These are phyloP conservation scores for Varanus salvator DNA, from an alignment of 2,113 vertebrate genomes.

Conservation along the genomic window DNA sequence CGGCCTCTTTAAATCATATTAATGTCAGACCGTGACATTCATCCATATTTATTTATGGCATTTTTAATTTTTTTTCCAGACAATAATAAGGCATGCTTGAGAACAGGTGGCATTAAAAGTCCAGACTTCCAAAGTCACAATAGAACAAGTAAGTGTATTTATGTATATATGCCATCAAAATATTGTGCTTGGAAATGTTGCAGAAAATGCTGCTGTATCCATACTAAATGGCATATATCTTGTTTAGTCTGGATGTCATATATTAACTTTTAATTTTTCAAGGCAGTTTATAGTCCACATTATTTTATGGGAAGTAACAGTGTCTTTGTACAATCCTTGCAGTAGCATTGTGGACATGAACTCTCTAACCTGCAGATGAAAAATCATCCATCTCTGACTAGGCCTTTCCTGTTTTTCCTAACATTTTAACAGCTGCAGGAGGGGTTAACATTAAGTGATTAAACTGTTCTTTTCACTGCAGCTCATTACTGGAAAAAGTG, in stretches of 20 bases:
- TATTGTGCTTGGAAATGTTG: not conserved
- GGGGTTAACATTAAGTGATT: not conserved
- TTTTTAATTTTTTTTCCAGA: slow-evolving; percentile 13
- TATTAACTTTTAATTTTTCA: not conserved
- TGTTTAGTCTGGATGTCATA: not conserved
- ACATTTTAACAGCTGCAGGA: not conserved
- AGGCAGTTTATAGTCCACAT: not conserved
- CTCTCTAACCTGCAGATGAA: not conserved
- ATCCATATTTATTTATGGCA: not conserved
- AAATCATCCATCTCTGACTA: not conserved
- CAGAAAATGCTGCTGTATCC: not conserved
- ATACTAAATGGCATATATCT: not conserved
- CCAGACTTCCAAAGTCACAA: slow-evolving; percentile 31
- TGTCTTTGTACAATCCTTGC: not conserved
- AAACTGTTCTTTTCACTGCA: not conserved
- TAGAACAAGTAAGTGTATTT: slow-evolving; percentile 41
- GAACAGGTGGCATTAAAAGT: slow-evolving; percentile 6
- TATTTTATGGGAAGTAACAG: not conserved
- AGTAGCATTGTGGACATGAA: not conserved
- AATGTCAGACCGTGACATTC: not conserved
- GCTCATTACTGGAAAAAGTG: not conserved
- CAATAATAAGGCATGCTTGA: slow-evolving; percentile 36
- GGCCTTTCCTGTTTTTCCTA: not conserved
- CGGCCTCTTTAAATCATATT: not conserved
- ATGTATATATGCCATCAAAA: slow-evolving; percentile 25